Evolutionary conservation across 2,113 vertebrate species (phyloP).

Genomic region (Heliornis fulica): DNA sequence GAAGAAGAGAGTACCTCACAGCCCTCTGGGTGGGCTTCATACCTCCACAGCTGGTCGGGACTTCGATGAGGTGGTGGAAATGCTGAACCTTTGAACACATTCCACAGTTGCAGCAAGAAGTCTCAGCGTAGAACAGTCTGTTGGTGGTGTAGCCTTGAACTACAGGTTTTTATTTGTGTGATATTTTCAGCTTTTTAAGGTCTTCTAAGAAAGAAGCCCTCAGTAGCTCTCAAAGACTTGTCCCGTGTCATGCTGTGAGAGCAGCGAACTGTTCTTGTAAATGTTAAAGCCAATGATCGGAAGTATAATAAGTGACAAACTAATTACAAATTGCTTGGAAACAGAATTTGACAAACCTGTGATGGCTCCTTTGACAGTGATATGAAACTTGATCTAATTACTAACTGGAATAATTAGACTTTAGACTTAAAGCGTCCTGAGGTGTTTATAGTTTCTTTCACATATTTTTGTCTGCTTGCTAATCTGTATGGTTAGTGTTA

Average conservation of each 20-base stretch:
- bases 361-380: not conserved
- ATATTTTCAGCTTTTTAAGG: not conserved
- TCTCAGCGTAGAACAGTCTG: not conserved
- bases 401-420: slow-evolving; percentile 9
- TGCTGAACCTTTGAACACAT: not conserved
- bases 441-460: slow-evolving; percentile 26
- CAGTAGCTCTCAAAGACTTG: not conserved
- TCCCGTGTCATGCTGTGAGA: not conserved
- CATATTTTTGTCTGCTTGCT: not conserved
- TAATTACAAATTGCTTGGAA: not conserved
- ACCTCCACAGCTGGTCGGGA: slow-evolving; percentile 99
- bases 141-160: not conserved
- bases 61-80: slow-evolving; percentile 78
- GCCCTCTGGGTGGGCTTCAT: slow-evolving; percentile 90
- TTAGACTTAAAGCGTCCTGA: not conserved
- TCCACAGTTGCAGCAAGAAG: slow-evolving; percentile 26
- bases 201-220: not conserved
- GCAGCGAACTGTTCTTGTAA: not conserved
- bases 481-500: not conserved
- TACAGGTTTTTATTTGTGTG: not conserved
- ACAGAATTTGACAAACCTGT: not conserved
- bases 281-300: not conserved
- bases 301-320: not conserved
- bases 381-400: not conserved
- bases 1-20: slow-evolving; percentile 83